A percentile compares a stretch with the other conserved stretches of the same genome.
Conservation (phyloP, 2,113 vertebrate genomes). For the Onychostoma macrolepis region DNA sequence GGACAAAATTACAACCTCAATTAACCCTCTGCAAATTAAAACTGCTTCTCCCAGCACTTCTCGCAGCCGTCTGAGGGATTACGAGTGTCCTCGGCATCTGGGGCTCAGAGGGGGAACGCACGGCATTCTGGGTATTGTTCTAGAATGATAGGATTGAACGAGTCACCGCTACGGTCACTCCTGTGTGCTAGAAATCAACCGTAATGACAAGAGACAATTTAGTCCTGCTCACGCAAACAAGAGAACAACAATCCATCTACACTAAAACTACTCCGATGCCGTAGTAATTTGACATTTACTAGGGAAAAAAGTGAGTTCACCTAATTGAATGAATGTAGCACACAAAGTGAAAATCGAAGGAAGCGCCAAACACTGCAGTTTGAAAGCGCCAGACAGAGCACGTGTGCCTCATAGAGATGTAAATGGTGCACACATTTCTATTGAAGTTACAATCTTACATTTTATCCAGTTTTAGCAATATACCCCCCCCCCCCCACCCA, state of each 20-base stretch:
- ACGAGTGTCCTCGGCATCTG: background rate
- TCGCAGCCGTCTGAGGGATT: conserved; percentile 53
- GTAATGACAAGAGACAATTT: no score
- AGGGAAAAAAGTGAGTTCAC: background rate
- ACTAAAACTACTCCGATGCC: background rate
- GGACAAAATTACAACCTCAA: conserved; percentile 82
- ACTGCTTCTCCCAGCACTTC: conserved; percentile 74
- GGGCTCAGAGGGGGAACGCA: background rate
- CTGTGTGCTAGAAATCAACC: background rate
- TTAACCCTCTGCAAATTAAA: conserved; percentile 83
- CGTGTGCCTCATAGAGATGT: no score
- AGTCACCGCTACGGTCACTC: background rate
- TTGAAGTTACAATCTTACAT: no score
- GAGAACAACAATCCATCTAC: no score
- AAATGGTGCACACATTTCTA: no score
- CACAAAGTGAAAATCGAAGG: background rate
- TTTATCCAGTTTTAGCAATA: no score
- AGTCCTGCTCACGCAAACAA: no score
- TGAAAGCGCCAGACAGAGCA: background rate
- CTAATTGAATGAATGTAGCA: background rate
- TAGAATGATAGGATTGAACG: background rate
- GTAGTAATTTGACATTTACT: background rate
- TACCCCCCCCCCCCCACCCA: no score
- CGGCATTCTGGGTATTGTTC: background rate
- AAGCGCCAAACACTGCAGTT: background rate